Conservation (phyloP, 1,140 invertebrate species). For the Heliconius himera region DNA sequence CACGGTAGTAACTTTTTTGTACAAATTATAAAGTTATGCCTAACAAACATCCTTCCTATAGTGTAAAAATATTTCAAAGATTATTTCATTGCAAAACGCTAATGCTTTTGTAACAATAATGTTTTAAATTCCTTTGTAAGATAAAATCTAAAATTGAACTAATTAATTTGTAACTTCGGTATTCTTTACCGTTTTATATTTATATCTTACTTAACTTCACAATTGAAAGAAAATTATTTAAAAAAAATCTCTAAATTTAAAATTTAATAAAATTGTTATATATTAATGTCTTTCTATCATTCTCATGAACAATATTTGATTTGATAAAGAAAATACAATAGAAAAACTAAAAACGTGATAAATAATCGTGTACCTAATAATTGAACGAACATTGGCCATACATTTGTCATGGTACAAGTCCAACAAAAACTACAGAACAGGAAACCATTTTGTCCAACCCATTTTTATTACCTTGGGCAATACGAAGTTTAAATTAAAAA, state of each 20-base stretch:
- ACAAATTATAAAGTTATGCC: slow-evolving; percentile 38
- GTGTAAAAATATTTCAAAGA: slow-evolving; percentile 17
- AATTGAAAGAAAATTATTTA: too few species aligned
- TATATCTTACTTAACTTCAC: not conserved
- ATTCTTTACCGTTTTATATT: not conserved
- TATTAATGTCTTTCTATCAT: too few species aligned
- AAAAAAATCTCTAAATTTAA: too few species aligned
- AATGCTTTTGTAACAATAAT: slow-evolving; percentile 32
- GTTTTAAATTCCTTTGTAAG: slow-evolving; percentile 35
- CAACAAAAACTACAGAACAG: slow-evolving; percentile 47
- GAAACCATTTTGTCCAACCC: slow-evolving; percentile 49
- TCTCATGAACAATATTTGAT: not conserved
- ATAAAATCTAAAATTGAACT: slow-evolving; percentile 23
- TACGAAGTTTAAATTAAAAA: slow-evolving; percentile 43
- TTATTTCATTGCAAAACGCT: slow-evolving; percentile 23
- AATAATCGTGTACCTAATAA: slow-evolving; percentile 7
- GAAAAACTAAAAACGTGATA: not conserved
- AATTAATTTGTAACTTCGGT: slow-evolving; percentile 29
- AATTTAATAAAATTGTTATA: too few species aligned
- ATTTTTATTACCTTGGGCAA: slow-evolving; percentile 43
- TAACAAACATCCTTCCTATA: slow-evolving; percentile 24
- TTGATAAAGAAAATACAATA: not conserved
- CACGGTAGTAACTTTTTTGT: slow-evolving; percentile 38
- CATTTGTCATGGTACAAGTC: slow-evolving; percentile 41
- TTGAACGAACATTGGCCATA: too few species aligned